Evolutionary conservation across 1,140 invertebrate genomes (phyloP).

Genomic region (Tetramorium alpestre): DNA sequence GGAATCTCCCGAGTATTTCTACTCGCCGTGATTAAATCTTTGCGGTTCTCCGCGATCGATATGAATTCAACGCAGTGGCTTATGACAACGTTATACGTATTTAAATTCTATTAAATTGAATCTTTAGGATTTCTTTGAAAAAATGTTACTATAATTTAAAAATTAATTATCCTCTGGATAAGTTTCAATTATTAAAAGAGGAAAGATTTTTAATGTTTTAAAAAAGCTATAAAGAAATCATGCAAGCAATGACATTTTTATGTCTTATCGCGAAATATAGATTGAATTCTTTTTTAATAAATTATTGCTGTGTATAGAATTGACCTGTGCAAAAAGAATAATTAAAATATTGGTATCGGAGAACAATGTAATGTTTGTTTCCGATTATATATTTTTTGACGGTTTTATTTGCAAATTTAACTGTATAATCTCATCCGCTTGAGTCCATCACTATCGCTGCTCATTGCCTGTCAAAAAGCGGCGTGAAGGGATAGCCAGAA

Average conservation of each 20-base stretch:
- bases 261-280: background rate
- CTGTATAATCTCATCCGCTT: background rate
- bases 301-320: background rate
- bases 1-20: constrained; percentile 10
- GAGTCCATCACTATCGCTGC: background rate
- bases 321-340: background rate
- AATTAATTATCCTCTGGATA: background rate
- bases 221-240: background rate
- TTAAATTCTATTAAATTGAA: constrained; percentile 2
- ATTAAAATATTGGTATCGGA: background rate
- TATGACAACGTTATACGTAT: background rate
- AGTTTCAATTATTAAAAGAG: background rate
- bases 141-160: background rate
- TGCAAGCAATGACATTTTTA: background rate
- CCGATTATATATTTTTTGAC: background rate
- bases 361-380: background rate
- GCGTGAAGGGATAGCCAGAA: background rate
- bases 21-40: constrained; percentile 12
- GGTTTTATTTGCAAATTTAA: background rate
- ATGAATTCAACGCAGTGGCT: background rate
- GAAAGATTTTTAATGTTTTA: background rate
- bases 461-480: constrained; percentile 3
- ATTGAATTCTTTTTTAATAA: background rate
- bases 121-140: background rate
- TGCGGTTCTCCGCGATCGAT: constrained; percentile 7